These are phyloP conservation scores for Egretta garzetta DNA, from an alignment of 2,113 vertebrate species.

Conservation along the genomic window DNA sequence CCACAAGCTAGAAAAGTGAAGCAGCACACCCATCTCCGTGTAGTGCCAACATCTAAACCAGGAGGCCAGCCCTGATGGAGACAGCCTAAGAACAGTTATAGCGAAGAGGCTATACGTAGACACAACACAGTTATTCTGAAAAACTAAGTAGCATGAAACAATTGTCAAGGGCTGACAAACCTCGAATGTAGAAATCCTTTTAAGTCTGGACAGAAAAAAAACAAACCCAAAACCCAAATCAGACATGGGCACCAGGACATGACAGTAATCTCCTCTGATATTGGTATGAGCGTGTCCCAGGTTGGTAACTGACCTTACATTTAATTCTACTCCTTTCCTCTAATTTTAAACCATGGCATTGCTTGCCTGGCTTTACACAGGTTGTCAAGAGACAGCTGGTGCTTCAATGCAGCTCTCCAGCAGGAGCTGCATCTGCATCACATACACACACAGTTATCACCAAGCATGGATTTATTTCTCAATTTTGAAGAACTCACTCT, in stretches of 20 bases:
- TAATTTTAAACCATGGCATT: not conserved
- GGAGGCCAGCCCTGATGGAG: too few relatives aligned
- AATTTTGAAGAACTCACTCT: not conserved
- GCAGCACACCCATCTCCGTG: too few relatives aligned
- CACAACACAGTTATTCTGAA: not conserved
- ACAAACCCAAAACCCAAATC: not conserved
- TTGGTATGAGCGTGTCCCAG: not conserved
- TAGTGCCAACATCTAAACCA: too few relatives aligned
- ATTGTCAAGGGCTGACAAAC: not conserved
- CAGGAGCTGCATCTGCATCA: rapidly evolving
- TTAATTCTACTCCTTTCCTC: not conserved
- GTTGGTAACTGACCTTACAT: not conserved
- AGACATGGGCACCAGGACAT: not conserved
- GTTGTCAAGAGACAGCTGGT: not conserved
- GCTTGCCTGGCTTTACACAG: not conserved
- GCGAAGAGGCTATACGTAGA: not conserved
- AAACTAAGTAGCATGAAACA: not conserved
- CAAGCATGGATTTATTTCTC: not conserved
- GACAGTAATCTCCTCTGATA: not conserved
- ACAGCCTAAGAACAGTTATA: too few relatives aligned
- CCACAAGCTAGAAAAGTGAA: too few relatives aligned
- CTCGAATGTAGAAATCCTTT: not conserved
- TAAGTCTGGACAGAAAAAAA: not conserved
- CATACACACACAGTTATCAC: not conserved
- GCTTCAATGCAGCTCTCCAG: not conserved